A percentile compares a stretch with the other conserved stretches of the same genome.
phyloP scores from a whole-genome alignment of 2,113 vertebrate genomes.

The Gallinago jamesoni region DNA sequence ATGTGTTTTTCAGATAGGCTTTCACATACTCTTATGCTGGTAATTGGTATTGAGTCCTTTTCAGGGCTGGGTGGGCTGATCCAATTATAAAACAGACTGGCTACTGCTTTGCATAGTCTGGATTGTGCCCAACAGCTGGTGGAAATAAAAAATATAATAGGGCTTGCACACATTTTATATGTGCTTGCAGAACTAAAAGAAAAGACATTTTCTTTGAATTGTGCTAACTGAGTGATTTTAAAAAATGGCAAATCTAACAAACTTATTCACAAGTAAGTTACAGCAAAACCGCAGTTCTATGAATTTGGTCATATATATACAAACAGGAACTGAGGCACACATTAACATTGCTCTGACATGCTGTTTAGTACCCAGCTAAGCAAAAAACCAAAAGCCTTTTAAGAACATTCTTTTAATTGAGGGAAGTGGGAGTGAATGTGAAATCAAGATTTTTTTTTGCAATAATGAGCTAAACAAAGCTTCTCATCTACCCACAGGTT shows the following conservation, averaged over 20 bases:
- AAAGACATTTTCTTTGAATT: conserved; percentile 30
- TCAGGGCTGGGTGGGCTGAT: neutral
- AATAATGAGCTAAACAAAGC: neutral
- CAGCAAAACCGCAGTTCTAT: neutral
- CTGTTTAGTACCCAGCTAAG: neutral
- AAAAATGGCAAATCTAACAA: conserved; percentile 1
- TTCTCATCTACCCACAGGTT: conserved; percentile 38
- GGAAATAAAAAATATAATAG: neutral
- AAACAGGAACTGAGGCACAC: neutral
- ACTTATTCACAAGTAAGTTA: neutral
- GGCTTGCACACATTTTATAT: neutral
- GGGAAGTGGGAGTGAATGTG: conserved; percentile 31
- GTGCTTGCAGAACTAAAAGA: neutral
- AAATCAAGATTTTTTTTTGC: conserved; percentile 26
- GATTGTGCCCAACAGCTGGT: neutral
- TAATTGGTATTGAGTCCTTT: neutral
- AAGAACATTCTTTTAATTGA: conserved; percentile 40
- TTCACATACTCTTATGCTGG: neutral
- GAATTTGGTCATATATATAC: conserved; percentile 24
- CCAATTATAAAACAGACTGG: neutral
- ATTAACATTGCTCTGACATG: neutral
- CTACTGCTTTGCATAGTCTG: neutral
- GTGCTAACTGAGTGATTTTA: neutral
- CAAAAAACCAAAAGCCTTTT: conserved; percentile 1
- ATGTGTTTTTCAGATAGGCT: neutral